Evolutionary conservation across 1,140 invertebrate genomes (phyloP).

Genomic region (Potamilus streckersoni): DNA sequence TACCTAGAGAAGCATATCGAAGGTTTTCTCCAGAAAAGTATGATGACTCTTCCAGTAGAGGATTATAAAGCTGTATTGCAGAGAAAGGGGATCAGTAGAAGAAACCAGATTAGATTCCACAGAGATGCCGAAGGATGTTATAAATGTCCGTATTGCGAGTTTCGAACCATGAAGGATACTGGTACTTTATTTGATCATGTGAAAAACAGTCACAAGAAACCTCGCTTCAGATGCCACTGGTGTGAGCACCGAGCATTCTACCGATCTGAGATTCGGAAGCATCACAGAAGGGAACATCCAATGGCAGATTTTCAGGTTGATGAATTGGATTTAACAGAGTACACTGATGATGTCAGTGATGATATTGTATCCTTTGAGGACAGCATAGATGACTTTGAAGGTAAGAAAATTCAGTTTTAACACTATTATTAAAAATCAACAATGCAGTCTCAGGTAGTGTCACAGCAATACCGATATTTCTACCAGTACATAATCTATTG

Average conservation of each 20-base stretch:
- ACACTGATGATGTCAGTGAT: conserved; percentile 16
- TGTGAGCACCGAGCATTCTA: conserved; percentile 29
- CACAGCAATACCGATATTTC: not conserved
- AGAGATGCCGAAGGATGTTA: conserved; percentile 17
- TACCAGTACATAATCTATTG: not conserved
- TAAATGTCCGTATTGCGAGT: conserved; percentile 24
- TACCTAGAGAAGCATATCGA: conserved; percentile 33
- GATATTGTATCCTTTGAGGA: not conserved
- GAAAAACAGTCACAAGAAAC: conserved; percentile 32
- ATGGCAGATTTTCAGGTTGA: conserved; percentile 16
- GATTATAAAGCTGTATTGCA: conserved; percentile 26
- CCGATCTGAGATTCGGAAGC: conserved; percentile 28
- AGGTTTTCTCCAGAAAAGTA: conserved; percentile 18
- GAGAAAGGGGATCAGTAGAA: conserved; percentile 32
- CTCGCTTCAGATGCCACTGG: conserved; percentile 32
- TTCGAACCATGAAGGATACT: conserved; percentile 15
- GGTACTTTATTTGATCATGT: conserved; percentile 28
- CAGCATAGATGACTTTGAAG: not conserved
- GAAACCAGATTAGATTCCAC: conserved; percentile 13
- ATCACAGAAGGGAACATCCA: conserved; percentile 28
- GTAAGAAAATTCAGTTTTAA: not conserved
- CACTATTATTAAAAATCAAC: not conserved
- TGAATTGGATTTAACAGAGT: conserved; percentile 23
- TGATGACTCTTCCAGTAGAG: conserved; percentile 27
- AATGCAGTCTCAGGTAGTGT: not conserved